Evolutionary conservation across 2,888 invertebrate genomes (phyloP).

Genomic region (Dicranocentrus wangi): DNA sequence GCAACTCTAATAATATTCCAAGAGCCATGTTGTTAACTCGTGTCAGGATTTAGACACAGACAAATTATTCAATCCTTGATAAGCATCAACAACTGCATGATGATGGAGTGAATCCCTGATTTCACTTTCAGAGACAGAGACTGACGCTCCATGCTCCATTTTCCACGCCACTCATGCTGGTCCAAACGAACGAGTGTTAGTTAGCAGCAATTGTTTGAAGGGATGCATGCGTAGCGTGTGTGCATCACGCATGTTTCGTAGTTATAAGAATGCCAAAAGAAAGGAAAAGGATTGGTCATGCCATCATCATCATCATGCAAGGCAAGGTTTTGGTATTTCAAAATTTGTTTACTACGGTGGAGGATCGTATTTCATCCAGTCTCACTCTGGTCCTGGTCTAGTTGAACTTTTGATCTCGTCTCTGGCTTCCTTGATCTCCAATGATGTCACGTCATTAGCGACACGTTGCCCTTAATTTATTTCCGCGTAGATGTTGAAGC

Average conservation of each 20-base stretch:
- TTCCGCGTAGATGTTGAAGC: slow-evolving; percentile 24
- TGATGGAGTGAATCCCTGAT: background rate
- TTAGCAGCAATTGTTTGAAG: too few relatives aligned
- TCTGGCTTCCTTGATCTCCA: background rate
- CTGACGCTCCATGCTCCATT: slow-evolving; percentile 43
- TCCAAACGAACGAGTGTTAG: slow-evolving; percentile 7
- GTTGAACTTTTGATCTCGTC: background rate
- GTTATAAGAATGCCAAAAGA: background rate
- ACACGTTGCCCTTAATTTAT: slow-evolving; percentile 39
- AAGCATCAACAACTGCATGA: slow-evolving; percentile 26
- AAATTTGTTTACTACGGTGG: background rate
- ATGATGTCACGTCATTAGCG: slow-evolving; percentile 33
- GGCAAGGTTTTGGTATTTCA: background rate
- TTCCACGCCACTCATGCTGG: slow-evolving; percentile 44
- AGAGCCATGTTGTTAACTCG: too few relatives aligned
- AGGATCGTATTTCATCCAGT: background rate
- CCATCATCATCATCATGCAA: background rate
- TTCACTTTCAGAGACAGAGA: background rate
- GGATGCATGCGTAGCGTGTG: too few relatives aligned
- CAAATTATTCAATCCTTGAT: slow-evolving; percentile 40
- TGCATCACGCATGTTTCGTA: background rate
- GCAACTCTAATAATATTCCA: too few relatives aligned
- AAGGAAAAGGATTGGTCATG: slow-evolving; percentile 12
- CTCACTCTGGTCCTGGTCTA: too few relatives aligned
- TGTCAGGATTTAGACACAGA: too few relatives aligned